Conservation (phyloP, 30 jellyfish, hydroid and myxozoan species). For the Chrysaora quinquecirrha region DNA sequence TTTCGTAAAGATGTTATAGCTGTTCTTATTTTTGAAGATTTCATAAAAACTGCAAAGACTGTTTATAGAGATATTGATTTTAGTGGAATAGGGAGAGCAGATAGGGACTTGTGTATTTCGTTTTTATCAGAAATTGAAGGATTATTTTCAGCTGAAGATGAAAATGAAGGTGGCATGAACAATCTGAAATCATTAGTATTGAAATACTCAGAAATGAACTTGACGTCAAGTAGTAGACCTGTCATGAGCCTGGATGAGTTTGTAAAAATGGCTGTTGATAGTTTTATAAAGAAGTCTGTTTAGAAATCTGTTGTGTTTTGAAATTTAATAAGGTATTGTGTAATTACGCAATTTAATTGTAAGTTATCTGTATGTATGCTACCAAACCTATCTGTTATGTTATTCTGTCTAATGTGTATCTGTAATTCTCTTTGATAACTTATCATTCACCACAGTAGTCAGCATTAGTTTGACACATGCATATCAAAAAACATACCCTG, state of each 20-base stretch:
- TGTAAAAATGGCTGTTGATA: background rate
- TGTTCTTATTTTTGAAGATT: constrained; percentile 37
- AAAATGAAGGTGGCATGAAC: background rate
- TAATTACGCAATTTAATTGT: no score
- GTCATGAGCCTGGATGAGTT: constrained; percentile 27
- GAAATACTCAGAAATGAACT: constrained; percentile 4
- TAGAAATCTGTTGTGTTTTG: no score
- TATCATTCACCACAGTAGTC: no score
- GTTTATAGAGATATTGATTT: constrained; percentile 57
- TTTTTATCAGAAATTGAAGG: constrained; percentile 18
- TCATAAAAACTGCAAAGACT: constrained; percentile 28
- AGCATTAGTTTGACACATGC: no score
- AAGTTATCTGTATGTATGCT: no score
- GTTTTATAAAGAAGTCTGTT: background rate
- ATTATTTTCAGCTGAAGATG: background rate
- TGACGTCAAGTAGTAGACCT: background rate
- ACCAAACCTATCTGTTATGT: no score
- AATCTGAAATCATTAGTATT: background rate
- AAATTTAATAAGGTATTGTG: no score
- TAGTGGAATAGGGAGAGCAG: constrained; percentile 49
- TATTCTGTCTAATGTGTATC: no score
- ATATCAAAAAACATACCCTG: no score
- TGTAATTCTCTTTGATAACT: no score
- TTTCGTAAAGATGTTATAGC: constrained; percentile 49
- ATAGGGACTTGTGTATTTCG: constrained; percentile 29